Base-by-base conservation (phyloP, 2,113 vertebrate genomes). In the Camelus dromedarius region DNA sequence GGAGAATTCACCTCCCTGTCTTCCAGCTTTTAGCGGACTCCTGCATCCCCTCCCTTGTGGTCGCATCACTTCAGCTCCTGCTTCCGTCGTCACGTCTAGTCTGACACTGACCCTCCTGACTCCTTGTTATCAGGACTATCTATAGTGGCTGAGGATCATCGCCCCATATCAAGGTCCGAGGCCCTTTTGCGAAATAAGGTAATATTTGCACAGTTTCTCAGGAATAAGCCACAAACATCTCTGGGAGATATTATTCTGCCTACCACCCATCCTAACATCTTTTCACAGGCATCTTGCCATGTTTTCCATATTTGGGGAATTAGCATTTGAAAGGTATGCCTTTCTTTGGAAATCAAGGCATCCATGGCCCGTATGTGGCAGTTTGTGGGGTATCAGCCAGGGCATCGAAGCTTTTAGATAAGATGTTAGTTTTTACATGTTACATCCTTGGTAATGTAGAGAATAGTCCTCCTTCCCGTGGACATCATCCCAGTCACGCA, bases 11-110 rank as follows among this genome's bases (percentile, higher is more conserved):
- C 8, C 18, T 67, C 48, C 48, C 14, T 0, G 6, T 18, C n/a
- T 81, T 30, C 6, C 7, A 48, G 3, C 11, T 69, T 73, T 38
- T 18, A 1, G 3, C 42, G 22, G 30, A 7, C 0, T 1, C 16
- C 19, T 52, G 14, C 5, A 1, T 32, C n/a, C 26, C 54, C 26
- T 4, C 13, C 35, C 42, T n/a, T 35, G 19, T 26, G 38, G n/a
- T 20, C 14, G 38, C 5, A 12, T 48, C 38, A 3, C 14, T 32
- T 69, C 11, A 24, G 3, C 1, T 12, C 92, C 62, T 52, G 11
- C 46, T 80, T 73, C 52, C 19, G 1, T 38, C 32, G 1, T 38
- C 7, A 4, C n/a, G 77, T 4, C 64, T 62, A 0, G 19, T 58
- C 22, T 60, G 28, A 50, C n/a, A 28, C 14, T 14, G 30, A n/a